These are phyloP conservation scores for Pseudorhiza aurosa DNA, from an alignment of 30 jellyfish, hydroid and myxozoan species.

Conservation along the genomic window DNA sequence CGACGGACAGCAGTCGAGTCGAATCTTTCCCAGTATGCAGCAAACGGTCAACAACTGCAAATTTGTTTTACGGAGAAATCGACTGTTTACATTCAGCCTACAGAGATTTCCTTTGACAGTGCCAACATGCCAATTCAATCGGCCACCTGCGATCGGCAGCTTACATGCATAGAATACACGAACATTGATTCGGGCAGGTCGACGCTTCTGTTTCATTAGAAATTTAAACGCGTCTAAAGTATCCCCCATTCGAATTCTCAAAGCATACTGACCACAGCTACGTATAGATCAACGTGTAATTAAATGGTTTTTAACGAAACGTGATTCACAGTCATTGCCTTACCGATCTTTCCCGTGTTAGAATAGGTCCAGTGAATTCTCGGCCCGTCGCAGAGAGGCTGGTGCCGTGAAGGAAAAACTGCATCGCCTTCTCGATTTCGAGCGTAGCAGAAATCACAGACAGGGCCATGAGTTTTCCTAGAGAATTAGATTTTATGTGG, in stretches of 20 bases:
- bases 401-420: no score
- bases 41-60: background rate
- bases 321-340: background rate
- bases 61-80: background rate
- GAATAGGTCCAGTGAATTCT: no score
- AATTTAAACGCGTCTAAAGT: constrained; percentile 47
- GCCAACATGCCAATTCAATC: background rate
- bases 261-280: background rate
- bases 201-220: constrained; percentile 7
- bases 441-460: no score
- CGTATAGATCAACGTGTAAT: background rate
- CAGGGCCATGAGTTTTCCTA: no score
- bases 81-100: constrained; percentile 19
- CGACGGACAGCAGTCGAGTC: no score
- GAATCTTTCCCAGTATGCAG: no score
- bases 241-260: background rate
- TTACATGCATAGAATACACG: background rate
- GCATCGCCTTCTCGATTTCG: no score
- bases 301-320: background rate
- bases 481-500: no score
- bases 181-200: constrained; percentile 6
- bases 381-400: no score
- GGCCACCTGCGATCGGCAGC: constrained; percentile 29
- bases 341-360: no score
- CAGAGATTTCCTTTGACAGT: constrained; percentile 29